A percentile compares a stretch with the other conserved stretches of the same genome.
These are phyloP conservation scores for Gnathonemus echidnorhynchus DNA, from an alignment of 2,113 vertebrate species.

Conservation along the genomic window DNA sequence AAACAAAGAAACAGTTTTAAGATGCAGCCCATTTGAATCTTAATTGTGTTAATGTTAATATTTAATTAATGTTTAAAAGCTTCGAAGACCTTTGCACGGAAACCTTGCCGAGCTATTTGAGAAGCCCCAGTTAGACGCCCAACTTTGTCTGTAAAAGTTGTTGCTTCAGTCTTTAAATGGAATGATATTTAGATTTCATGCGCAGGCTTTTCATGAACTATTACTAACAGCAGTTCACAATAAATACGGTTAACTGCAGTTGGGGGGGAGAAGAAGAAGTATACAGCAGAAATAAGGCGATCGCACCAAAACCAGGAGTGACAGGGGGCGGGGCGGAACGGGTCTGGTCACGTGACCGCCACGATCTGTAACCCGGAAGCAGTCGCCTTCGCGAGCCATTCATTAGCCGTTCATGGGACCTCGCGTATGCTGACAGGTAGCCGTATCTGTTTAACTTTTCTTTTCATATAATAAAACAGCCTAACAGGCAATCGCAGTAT, in stretches of 20 bases:
- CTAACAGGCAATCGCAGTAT: neutral
- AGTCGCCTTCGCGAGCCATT: slow-evolving; percentile 47
- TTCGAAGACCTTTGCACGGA: slow-evolving; percentile 20
- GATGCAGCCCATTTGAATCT: neutral
- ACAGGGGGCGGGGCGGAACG: neutral
- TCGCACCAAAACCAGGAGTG: neutral
- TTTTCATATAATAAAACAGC: neutral
- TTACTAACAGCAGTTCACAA: neutral
- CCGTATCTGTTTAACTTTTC: slow-evolving; percentile 16
- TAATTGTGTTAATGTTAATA: slow-evolving; percentile 18
- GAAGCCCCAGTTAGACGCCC: neutral
- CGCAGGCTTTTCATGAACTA: neutral
- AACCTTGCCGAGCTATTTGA: neutral
- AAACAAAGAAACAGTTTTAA: neutral
- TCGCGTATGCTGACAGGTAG: slow-evolving; percentile 55
- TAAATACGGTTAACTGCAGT: neutral
- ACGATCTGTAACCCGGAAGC: slow-evolving; percentile 51
- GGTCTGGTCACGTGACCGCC: slow-evolving; percentile 33
- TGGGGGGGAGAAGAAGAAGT: no score
- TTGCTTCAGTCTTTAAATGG: neutral
- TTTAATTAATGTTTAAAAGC: slow-evolving; percentile 35
- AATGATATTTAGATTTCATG: neutral
- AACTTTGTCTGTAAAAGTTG: neutral
- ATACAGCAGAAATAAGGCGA: neutral
- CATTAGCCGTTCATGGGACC: slow-evolving; percentile 38